Evolutionary conservation across 2,888 invertebrate species (phyloP), one percentile per base, ranked within the genome.

Genomic region (Acleris holmiana): DNA sequence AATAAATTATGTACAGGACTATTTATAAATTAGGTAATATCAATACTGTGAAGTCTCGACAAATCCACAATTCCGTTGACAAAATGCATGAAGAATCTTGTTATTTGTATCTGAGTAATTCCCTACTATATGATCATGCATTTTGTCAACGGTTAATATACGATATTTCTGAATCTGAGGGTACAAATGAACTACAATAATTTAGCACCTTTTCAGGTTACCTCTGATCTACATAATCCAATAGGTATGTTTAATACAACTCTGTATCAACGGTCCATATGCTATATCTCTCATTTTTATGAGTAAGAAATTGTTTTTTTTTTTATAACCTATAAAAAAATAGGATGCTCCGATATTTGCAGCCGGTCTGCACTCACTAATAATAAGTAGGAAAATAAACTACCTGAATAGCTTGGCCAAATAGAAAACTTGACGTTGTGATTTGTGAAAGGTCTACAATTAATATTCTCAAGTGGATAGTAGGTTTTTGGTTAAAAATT

Each of bases 1-100:
- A 91, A 91, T 92, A 91, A 91, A 90, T 89, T 91, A 92, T 92
- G 84, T 92, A 92, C 91, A 92, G 82, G 85, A 86, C 87, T 91
- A 90, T 90, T 89, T 90, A 91, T 91, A 91, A 90, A 89, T 90
- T 86, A 90, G 84, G 89, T 85, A 89, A 88, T 89, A 89, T 90
- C 89, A 91, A 91, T 90, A 91, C 87, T 91, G 89, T 88, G 88
- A 89, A 91, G 80, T 87, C 80, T 82, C 80, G 79, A 85, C 79
- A 83, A 88, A 86, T 81, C 81, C 83, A 83, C 79, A 77, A 76
- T 69, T 70, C 67, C 69, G 69, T 73, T 72, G 76, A 67, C 57
- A 54, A 58, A 73, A 73, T 78, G 76, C 77, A 79, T 71, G 76
- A 79, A 74, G 59, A 69, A 69, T 50, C 55, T 23, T 46, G 7